phyloP scores from a whole-genome alignment of 2,113 vertebrate species.

The Sminthopsis crassicaudata region DNA sequence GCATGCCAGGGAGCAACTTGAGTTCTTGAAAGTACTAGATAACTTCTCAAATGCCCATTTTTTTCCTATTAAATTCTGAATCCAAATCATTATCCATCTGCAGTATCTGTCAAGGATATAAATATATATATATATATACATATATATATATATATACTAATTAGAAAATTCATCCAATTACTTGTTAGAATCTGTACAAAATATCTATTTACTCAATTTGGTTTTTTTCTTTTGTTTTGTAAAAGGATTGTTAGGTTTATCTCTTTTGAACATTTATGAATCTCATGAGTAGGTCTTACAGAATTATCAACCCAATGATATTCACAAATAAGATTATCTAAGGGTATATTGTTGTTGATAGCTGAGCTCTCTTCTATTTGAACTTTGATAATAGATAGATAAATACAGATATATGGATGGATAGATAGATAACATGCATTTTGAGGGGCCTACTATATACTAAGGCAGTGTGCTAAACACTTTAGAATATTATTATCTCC shows the following conservation, averaged over 20 bases:
- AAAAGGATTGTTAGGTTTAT: background rate
- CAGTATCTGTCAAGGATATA: background rate
- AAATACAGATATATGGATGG: no score
- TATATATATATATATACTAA: background rate
- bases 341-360: background rate
- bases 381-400: background rate
- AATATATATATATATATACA: background rate
- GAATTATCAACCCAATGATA: background rate
- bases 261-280: background rate
- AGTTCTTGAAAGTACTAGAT: background rate
- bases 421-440: no score
- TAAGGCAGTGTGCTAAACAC: no score
- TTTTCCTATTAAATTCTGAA: background rate
- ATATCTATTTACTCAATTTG: background rate
- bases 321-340: background rate
- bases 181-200: background rate
- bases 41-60: background rate
- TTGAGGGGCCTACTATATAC: no score
- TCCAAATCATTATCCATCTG: background rate
- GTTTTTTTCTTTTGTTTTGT: background rate
- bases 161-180: background rate
- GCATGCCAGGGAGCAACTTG: background rate
- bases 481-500: no score
- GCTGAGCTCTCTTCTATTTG: background rate
- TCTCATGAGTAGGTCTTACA: background rate